Evolutionary conservation across 35 echinoderm and acorn worm genomes (phyloP).

Genomic region (Hemicentrotus pulcherrimus): DNA sequence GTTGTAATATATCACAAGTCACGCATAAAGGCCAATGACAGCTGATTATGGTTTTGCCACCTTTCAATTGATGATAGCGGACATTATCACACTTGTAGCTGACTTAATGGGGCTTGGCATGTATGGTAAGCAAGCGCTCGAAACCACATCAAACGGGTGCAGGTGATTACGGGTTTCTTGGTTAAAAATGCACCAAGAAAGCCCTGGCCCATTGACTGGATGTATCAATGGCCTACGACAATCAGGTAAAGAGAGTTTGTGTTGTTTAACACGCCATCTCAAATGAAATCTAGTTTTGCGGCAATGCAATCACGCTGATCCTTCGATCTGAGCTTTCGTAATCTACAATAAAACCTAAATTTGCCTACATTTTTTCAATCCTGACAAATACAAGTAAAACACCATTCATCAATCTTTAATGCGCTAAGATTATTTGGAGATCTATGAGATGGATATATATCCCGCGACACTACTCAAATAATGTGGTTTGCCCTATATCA

Average conservation of each 20-base stretch:
- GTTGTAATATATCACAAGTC: neutral
- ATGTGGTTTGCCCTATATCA: neutral
- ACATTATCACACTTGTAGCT: neutral
- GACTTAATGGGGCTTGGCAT: slow-evolving; percentile 15
- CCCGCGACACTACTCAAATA: neutral
- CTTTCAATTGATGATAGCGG: neutral
- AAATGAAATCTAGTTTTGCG: neutral
- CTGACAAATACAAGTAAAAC: neutral
- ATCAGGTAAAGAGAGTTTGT: neutral
- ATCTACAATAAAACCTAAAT: neutral
- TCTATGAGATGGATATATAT: neutral
- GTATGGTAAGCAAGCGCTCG: neutral
- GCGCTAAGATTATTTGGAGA: neutral
- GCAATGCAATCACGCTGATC: neutral
- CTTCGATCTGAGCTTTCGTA: neutral
- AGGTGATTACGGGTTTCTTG: neutral
- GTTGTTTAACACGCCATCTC: neutral
- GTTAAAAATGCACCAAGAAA: neutral
- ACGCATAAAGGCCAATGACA: neutral
- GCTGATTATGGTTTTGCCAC: neutral
- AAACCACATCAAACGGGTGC: neutral
- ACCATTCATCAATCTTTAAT: neutral
- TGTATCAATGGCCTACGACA: neutral
- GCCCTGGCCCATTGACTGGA: neutral
- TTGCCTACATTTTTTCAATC: neutral